phyloP scores from a whole-genome alignment of 2,888 invertebrate genomes.

The Cinara cedri region DNA sequence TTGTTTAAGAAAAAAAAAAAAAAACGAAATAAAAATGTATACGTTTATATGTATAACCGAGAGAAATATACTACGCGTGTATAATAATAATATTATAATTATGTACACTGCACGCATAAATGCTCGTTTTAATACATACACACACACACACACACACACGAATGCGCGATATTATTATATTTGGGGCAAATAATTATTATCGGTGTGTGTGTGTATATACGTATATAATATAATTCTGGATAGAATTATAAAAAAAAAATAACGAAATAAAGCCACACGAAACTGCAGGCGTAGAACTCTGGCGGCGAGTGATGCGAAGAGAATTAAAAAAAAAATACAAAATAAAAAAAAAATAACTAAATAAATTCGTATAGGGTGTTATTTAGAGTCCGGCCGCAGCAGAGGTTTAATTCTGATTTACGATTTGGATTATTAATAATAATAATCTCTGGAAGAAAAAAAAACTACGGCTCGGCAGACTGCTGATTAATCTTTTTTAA shows the following conservation, averaged over 20 bases:
- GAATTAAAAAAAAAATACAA: slow-evolving; percentile 41
- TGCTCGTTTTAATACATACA: background rate
- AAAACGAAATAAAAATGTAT: background rate
- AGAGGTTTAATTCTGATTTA: slow-evolving; percentile 55
- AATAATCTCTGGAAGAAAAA: slow-evolving; percentile 49
- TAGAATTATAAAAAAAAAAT: slow-evolving; percentile 9
- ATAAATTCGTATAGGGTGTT: slow-evolving; percentile 54
- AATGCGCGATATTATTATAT: slow-evolving; percentile 7
- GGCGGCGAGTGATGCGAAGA: slow-evolving; percentile 50
- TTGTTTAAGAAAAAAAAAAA: slow-evolving; percentile 37
- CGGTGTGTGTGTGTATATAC: too few species aligned
- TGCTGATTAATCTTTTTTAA: slow-evolving; percentile 57
- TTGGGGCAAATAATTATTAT: slow-evolving; percentile 42
- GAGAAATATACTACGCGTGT: slow-evolving; percentile 8
- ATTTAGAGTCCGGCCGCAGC: slow-evolving; percentile 38
- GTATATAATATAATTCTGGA: background rate
- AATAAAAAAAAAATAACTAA: background rate
- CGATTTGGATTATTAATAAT: slow-evolving; percentile 53
- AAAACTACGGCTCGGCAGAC: slow-evolving; percentile 25
- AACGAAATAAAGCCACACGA: slow-evolving; percentile 39
- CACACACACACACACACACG: background rate
- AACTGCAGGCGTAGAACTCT: slow-evolving; percentile 36
- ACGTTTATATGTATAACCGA: too few species aligned
- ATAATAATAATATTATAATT: background rate
- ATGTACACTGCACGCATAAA: background rate